Evolutionary conservation across 1,140 invertebrate genomes (phyloP).

Genomic region (Panulirus ornatus): DNA sequence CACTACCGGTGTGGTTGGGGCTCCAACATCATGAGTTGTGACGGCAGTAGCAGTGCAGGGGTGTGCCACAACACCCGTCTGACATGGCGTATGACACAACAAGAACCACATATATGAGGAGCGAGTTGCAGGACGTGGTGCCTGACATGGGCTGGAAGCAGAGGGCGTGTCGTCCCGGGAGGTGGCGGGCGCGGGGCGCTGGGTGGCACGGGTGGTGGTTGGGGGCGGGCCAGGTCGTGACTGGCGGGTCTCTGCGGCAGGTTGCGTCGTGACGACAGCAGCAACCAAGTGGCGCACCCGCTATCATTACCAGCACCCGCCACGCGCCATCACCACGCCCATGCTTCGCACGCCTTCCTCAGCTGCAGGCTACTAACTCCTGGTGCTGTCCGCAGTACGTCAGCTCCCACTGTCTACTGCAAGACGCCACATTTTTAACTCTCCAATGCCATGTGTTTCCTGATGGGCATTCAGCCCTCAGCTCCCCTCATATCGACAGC

Average conservation of each 20-base stretch:
- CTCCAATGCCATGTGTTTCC: no score
- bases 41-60: no score
- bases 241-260: conserved; percentile 36
- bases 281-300: conserved; percentile 43
- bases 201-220: conserved; percentile 25
- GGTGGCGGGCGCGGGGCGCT: conserved; percentile 1
- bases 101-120: no score
- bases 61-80: no score
- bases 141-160: neutral
- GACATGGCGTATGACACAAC: no score
- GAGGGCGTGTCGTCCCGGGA: conserved; percentile 18
- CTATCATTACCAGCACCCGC: conserved; percentile 56
- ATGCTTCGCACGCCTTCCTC: neutral
- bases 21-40: no score
- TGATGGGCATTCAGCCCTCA: no score
- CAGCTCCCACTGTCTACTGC: no score
- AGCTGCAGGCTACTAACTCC: neutral
- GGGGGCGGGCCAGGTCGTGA: conserved; percentile 52
- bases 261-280: conserved; percentile 58
- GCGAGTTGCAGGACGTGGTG: neutral
- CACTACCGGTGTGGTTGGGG: no score
- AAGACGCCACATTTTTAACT: no score
- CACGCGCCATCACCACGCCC: conserved; percentile 56
- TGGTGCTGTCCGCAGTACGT: neutral
- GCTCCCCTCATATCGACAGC: no score